Evolutionary conservation across 2,113 vertebrate species (phyloP), one percentile per base, ranked within the genome.

Genomic region (Podiceps cristatus): DNA sequence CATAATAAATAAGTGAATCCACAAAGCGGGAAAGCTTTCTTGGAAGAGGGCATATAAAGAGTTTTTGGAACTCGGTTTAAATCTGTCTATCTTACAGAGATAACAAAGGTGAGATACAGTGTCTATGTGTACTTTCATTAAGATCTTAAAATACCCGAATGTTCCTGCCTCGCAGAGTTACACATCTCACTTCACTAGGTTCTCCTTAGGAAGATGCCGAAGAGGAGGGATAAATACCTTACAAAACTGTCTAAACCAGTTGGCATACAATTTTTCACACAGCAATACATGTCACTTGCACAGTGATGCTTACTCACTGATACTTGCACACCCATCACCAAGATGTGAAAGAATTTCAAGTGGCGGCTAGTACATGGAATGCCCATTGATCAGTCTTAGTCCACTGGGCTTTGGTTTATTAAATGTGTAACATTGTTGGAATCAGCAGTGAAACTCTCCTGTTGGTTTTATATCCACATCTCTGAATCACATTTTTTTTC

Each of bases 241-340:
- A 52, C 31, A 67, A 62, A 91, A 74, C 25, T 77, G 29, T 53
- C 77, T 87, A 33, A 55, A 93, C 33, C 8, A 47, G 19, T 25
- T 85, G 55, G 15, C 47, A n/a, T 53, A 31, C 4, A n/a, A 20
- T 73, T 81, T 83, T 59, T 90, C 16, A 35, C 45, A 18, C 9
- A 44, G 15, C 8, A 40, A 9, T 60, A 24, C 0, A 1, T 52
- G 28, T 33, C 22, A 64, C 33, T 76, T 76, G 37, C 37, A 37
- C 37, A 37, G 37, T 37, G 8, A 37, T 37, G 37, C 37, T 22
- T 72, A 28, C 50, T 81, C 50, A 33, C 31, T 42, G n/a, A 19
- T 77, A 53, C 5, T 40, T 3, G 2, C 18, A 55, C 10, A 40
- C 5, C 7, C 24, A 10, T 75, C 3, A 0, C 14, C 40, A 42